Conservation (phyloP, 2,888 invertebrate genomes). For the Rhimphoctona megacephalus region DNA sequence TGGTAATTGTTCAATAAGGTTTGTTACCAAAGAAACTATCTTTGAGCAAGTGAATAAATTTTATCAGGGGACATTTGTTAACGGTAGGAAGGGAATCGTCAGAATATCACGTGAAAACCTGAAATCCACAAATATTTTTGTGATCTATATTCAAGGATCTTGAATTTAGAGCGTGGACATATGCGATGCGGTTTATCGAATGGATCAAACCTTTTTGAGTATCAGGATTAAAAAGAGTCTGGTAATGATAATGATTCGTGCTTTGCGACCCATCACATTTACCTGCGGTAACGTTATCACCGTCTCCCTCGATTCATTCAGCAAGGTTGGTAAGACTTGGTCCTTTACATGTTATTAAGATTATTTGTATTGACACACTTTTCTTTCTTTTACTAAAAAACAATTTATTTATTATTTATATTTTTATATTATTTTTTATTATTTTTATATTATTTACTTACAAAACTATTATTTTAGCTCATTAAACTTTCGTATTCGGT, state of each 20-base stretch:
- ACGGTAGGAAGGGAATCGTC: no score
- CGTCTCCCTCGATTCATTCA: conserved; percentile 58
- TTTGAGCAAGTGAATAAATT: no score
- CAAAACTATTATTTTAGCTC: background rate
- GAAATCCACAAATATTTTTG: no score
- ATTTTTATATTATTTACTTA: no score
- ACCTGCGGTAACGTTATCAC: conserved; percentile 49
- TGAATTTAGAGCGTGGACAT: conserved; percentile 53
- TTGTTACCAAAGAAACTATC: no score
- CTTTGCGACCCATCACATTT: conserved; percentile 57
- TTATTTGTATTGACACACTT: background rate
- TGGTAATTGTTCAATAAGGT: no score
- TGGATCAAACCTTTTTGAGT: conserved; percentile 52
- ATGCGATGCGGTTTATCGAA: conserved; percentile 49
- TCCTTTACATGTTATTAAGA: background rate
- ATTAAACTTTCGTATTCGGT: conserved; percentile 71
- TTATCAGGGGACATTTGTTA: no score
- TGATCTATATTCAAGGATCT: background rate
- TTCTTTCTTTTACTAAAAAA: background rate
- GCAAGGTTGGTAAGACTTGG: conserved; percentile 36
- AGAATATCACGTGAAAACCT: no score
- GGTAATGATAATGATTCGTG: conserved; percentile 57
- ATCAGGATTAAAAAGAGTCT: conserved; percentile 42
- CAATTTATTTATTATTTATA: no score
- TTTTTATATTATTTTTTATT: no score